phyloP scores from a whole-genome alignment of 30 jellyfish, hydroid and myxozoan species.

The Pseudorhiza aurosa region DNA sequence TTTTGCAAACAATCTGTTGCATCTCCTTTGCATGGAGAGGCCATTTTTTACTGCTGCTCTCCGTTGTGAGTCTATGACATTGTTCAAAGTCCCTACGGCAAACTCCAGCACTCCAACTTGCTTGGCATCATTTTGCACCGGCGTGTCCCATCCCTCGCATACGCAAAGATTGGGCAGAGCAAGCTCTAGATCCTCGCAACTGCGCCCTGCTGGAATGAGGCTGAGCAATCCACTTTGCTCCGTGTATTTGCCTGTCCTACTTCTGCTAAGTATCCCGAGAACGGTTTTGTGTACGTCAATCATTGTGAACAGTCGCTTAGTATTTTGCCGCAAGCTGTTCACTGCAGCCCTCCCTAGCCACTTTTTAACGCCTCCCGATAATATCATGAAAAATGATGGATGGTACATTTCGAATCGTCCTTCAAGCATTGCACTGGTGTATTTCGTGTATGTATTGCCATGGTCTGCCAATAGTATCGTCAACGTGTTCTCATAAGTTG shows the following conservation, averaged over 20 bases:
- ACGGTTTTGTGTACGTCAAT: constrained; percentile 76
- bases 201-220: constrained; percentile 48
- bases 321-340: constrained; percentile 65
- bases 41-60: neutral
- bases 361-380: constrained; percentile 67
- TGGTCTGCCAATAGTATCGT: constrained; percentile 92
- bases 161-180: constrained; percentile 83
- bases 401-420: constrained; percentile 93
- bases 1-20: constrained; percentile 64
- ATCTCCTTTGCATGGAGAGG: neutral
- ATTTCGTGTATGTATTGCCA: constrained; percentile 88
- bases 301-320: constrained; percentile 73
- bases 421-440: constrained; percentile 67
- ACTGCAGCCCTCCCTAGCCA: constrained; percentile 69
- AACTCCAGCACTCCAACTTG: constrained; percentile 77
- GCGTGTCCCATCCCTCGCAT: constrained; percentile 87
- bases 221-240: constrained; percentile 48
- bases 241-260: neutral
- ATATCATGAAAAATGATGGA: constrained; percentile 84
- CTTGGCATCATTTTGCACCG: constrained; percentile 66
- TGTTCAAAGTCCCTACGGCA: constrained; percentile 87
- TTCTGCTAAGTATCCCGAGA: constrained; percentile 12
- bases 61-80: constrained; percentile 52
- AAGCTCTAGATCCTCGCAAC: constrained; percentile 72
- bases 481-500: constrained; percentile 63